Evolutionary conservation across 1,140 invertebrate genomes (phyloP).

Genomic region (Rhopalosiphum maidis): DNA sequence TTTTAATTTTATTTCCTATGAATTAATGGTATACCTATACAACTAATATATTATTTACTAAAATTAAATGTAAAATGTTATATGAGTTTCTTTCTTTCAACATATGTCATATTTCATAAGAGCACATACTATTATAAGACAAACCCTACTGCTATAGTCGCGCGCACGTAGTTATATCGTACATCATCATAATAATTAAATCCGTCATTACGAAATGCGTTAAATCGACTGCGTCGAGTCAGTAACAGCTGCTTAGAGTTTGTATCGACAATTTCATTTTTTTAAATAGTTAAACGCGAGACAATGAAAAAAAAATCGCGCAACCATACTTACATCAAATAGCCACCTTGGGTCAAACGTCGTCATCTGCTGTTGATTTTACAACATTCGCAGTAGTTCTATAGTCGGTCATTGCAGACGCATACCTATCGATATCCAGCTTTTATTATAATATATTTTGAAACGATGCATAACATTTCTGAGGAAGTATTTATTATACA

Average conservation of each 20-base stretch:
- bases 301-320: slow-evolving; percentile 4
- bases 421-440: neutral
- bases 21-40: too few relatives aligned
- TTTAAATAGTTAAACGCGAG: neutral
- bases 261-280: neutral
- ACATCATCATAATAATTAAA: neutral
- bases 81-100: neutral
- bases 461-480: neutral
- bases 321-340: neutral
- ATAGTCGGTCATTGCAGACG: neutral
- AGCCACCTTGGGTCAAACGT: neutral
- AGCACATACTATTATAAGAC: neutral
- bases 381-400: neutral
- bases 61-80: neutral
- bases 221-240: neutral
- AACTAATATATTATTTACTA: neutral
- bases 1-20: neutral
- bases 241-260: neutral
- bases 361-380: neutral
- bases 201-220: neutral
- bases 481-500: neutral
- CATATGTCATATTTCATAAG: neutral
- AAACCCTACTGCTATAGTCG: neutral
- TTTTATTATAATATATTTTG: neutral
- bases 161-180: neutral